Percentiles rank a stretch among this genome's conserved stretches.
Evolutionary conservation across 2,888 invertebrate species (phyloP).

Genomic region (Hirtodrosophila cameraria): DNA sequence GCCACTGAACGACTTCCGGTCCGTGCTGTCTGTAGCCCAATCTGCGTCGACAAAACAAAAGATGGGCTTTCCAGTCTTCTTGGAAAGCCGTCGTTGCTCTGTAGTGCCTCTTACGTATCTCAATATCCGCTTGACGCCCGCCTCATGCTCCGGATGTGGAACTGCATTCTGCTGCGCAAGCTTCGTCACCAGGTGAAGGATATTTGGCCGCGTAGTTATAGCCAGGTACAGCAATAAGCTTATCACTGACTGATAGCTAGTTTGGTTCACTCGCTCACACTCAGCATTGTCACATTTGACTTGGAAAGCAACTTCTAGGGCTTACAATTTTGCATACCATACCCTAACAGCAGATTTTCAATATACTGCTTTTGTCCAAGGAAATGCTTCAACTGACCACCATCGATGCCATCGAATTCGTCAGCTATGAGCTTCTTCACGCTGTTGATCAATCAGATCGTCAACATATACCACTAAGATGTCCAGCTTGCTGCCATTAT

Average conservation of each 20-base stretch:
- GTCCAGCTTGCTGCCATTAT: constrained; percentile 21
- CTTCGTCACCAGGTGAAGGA: too few relatives aligned
- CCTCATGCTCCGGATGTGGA: too few relatives aligned
- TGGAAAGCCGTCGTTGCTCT: neutral
- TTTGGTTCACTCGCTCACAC: too few relatives aligned
- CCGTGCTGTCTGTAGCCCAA: constrained; percentile 27
- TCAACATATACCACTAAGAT: constrained; percentile 50
- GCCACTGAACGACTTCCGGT: constrained; percentile 39
- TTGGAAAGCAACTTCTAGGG: constrained; percentile 7
- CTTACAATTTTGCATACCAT: constrained; percentile 13
- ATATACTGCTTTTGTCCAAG: constrained; percentile 15
- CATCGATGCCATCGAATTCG: constrained; percentile 34
- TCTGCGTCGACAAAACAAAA: constrained; percentile 39
- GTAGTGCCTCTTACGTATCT: too few relatives aligned
- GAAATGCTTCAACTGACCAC: constrained; percentile 29
- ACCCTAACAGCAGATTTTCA: constrained; percentile 37
- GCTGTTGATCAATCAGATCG: constrained; percentile 35
- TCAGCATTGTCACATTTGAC: constrained; percentile 9
- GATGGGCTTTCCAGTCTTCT: constrained; percentile 14
- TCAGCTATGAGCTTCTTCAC: constrained; percentile 28
- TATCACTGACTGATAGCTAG: too few relatives aligned
- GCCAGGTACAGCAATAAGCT: too few relatives aligned
- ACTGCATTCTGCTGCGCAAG: too few relatives aligned
- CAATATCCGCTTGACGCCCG: too few relatives aligned
- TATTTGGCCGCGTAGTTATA: too few relatives aligned